Conservation (phyloP, 2,797 vertebrate species). For the Alectoris magna region DNA sequence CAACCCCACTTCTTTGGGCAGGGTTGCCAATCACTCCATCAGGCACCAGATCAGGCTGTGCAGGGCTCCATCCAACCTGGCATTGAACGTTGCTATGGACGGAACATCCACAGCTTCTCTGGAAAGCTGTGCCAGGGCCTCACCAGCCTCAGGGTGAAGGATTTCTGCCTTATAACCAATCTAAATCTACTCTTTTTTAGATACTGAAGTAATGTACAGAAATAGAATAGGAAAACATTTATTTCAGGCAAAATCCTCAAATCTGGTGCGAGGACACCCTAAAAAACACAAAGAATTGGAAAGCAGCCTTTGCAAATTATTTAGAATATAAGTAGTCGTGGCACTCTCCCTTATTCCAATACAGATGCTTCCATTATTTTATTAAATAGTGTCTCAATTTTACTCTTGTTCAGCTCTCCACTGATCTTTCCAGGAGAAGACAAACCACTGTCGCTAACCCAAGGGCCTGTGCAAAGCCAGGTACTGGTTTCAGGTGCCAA, state of each 20-base stretch:
- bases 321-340: not conserved
- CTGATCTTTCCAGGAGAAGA: not conserved
- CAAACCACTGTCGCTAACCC: not conserved
- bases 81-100: not conserved
- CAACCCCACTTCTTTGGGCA: not conserved
- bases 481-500: not conserved
- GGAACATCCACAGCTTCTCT: not conserved
- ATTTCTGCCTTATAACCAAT: not conserved
- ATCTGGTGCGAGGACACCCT: not conserved
- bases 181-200: not conserved
- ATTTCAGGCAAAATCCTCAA: not conserved
- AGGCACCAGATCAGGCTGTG: not conserved
- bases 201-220: not conserved
- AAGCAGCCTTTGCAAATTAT: not conserved
- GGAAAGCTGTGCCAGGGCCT: not conserved
- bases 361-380: not conserved
- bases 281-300: not conserved
- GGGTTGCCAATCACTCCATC: not conserved
- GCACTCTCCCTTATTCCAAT: fast-evolving
- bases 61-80: not conserved
- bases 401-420: not conserved
- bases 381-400: not conserved
- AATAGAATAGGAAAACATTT: not conserved
- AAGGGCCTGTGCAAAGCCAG: not conserved
- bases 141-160: not conserved